Evolutionary conservation across 2,797 vertebrate species (phyloP).

Genomic region (Microchirus variegatus): DNA sequence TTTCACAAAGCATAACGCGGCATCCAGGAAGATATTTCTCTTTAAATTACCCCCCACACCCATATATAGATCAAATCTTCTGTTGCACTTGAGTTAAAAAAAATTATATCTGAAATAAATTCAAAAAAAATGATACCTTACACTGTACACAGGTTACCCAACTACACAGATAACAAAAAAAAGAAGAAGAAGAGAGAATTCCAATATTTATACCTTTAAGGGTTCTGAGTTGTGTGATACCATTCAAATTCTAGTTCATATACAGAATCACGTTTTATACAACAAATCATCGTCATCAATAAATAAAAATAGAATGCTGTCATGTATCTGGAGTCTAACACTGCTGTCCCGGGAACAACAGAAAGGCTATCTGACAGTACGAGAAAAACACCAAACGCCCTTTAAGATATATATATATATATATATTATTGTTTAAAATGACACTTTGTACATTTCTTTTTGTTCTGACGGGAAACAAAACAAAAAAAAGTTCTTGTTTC

Average conservation of each 20-base stretch:
- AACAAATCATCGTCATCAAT: conserved; percentile 82
- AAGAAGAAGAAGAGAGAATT: conserved; percentile 53
- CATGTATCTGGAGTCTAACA: conserved; percentile 82
- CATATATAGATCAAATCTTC: conserved; percentile 82
- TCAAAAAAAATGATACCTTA: conserved; percentile 83
- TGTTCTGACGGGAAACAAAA: conserved; percentile 65
- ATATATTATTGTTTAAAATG: conserved; percentile 81
- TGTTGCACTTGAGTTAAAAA: conserved; percentile 84
- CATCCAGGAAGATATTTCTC: conserved; percentile 76
- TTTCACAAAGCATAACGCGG: conserved; percentile 81
- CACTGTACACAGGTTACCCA: conserved; percentile 87
- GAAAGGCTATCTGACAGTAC: conserved; percentile 83
- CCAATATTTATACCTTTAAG: conserved; percentile 83
- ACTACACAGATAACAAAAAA: conserved; percentile 87
- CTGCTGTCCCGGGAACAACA: conserved; percentile 81
- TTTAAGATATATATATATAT: conserved; percentile 84
- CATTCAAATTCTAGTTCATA: conserved; percentile 83
- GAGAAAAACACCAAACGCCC: conserved; percentile 84
- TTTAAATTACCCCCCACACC: conserved; percentile 69
- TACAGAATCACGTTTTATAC: conserved; percentile 85
- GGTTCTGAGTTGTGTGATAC: conserved; percentile 78
- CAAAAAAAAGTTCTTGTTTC: conserved; percentile 61
- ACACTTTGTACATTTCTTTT: conserved; percentile 81
- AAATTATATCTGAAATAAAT: conserved; percentile 88
- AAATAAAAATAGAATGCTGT: conserved; percentile 88